Percentiles rank a stretch among this genome's conserved stretches.
Evolutionary conservation across 2,888 invertebrate species (phyloP).

Genomic region (Pollenia amentaria): DNA sequence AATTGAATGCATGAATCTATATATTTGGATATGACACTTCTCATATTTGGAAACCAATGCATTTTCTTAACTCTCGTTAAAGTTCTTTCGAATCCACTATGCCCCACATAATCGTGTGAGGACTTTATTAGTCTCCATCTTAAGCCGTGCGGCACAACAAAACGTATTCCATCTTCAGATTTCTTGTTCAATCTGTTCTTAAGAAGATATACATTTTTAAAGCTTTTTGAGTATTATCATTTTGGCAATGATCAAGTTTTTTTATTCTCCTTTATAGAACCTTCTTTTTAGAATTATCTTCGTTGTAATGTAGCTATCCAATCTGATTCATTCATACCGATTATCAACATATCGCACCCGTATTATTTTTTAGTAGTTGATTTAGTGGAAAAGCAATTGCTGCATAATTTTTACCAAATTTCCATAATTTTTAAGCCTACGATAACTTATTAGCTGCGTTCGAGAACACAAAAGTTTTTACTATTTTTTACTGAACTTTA

Average conservation of each 20-base stretch:
- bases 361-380: constrained; percentile 37
- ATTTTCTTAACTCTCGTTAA: constrained; percentile 21
- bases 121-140: constrained; percentile 60
- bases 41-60: constrained; percentile 53
- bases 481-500: no score
- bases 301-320: no score
- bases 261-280: no score
- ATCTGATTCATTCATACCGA: no score
- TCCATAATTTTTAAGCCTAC: constrained; percentile 4
- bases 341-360: no score
- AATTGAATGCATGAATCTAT: no score
- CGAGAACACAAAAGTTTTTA: no score
- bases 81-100: constrained; percentile 59
- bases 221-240: no score
- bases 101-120: constrained; percentile 63
- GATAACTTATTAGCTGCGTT: no score
- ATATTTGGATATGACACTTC: constrained; percentile 61
- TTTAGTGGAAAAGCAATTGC: constrained; percentile 41
- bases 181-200: constrained; percentile 53
- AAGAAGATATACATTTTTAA: no score
- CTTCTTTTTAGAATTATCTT: no score
- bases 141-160: constrained; percentile 46
- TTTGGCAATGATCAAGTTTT: no score
- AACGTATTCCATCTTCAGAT: constrained; percentile 35
- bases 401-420: constrained; percentile 52